phyloP scores from a whole-genome alignment of 2,888 invertebrate species.

The Eilema griseolum region DNA sequence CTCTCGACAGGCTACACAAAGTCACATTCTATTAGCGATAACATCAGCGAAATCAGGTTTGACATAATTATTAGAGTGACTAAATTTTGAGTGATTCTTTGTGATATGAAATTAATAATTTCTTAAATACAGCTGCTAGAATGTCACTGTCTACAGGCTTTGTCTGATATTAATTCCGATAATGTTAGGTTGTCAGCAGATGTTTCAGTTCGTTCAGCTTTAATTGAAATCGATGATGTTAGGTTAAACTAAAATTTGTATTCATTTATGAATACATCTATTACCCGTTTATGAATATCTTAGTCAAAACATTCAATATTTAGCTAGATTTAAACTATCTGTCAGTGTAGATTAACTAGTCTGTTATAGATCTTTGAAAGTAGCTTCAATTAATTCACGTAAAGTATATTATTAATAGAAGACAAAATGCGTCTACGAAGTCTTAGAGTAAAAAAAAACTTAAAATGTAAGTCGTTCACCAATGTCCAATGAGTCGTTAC shows the following conservation, averaged over 20 bases:
- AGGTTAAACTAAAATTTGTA: background rate
- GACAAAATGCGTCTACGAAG: background rate
- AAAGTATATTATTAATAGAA: background rate
- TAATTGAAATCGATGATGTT: background rate
- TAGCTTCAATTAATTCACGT: background rate
- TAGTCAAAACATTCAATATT: background rate
- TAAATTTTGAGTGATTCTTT: too few species aligned
- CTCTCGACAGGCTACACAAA: too few species aligned
- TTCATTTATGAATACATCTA: background rate
- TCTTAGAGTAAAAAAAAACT: background rate
- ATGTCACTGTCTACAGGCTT: too few species aligned
- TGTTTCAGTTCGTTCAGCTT: background rate
- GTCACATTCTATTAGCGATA: too few species aligned
- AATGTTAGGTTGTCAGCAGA: background rate
- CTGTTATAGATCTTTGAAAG: background rate
- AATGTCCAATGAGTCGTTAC: conserved; percentile 16
- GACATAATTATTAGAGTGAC: too few species aligned
- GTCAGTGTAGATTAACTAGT: background rate
- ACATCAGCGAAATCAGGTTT: too few species aligned
- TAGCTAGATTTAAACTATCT: background rate
- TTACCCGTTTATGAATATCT: background rate
- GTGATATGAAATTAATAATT: too few species aligned
- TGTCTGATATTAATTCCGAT: background rate
- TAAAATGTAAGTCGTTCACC: background rate
- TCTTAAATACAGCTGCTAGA: too few species aligned